A percentile compares a stretch with the other conserved stretches of the same genome.
These are phyloP conservation scores for Cephus nigrinus DNA, from an alignment of 2,888 invertebrate genomes.

Conservation along the genomic window DNA sequence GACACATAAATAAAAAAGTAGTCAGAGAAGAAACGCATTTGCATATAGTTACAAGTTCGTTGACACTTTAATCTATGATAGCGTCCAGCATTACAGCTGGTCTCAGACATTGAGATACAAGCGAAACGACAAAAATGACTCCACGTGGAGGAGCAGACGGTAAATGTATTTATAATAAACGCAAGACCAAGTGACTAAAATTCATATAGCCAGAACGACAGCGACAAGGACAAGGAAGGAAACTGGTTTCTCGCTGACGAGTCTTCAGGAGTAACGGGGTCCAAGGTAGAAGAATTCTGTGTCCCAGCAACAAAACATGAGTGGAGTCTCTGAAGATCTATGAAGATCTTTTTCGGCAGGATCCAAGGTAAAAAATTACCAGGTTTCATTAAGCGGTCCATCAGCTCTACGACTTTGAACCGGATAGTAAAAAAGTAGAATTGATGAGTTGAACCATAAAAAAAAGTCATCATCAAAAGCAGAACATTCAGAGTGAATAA, in stretches of 20 bases:
- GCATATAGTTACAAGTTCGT: neutral
- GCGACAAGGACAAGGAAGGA: neutral
- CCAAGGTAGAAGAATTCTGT: neutral
- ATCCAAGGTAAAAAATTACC: neutral
- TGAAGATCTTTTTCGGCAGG: neutral
- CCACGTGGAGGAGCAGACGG: neutral
- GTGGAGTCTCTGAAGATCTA: neutral
- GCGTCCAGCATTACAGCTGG: neutral
- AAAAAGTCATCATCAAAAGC: neutral
- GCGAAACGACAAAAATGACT: neutral
- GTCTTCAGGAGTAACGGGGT: neutral
- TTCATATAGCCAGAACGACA: neutral
- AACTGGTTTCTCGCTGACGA: neutral
- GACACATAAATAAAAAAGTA: neutral
- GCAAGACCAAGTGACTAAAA: neutral
- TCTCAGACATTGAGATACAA: neutral
- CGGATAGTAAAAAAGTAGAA: neutral
- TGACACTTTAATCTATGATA: neutral
- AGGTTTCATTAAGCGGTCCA: neutral
- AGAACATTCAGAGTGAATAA: neutral
- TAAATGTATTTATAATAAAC: neutral
- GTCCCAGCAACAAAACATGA: neutral
- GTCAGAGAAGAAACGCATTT: neutral
- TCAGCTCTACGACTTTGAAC: neutral
- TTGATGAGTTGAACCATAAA: neutral